A percentile compares a stretch with the other conserved stretches of the same genome.
Evolutionary conservation across 1,140 invertebrate species (phyloP).

Genomic region (Drosophila saltans): DNA sequence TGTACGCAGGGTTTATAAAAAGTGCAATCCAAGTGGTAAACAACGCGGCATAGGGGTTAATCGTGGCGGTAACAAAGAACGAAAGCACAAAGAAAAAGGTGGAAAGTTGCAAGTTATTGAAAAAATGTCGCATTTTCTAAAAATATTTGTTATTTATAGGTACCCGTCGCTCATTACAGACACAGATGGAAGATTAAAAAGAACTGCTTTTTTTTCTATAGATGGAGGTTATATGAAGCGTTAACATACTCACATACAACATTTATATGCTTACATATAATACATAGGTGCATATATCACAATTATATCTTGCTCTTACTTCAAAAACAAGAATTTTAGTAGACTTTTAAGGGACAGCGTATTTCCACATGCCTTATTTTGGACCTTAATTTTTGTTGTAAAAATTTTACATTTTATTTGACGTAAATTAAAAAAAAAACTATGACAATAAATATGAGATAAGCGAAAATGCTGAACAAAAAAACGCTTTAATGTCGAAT

Average conservation of each 20-base stretch:
- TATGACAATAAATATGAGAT: slow-evolving; percentile 31
- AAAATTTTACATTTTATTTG: slow-evolving; percentile 42
- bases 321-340: background rate
- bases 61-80: slow-evolving; percentile 56
- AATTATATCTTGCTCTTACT: background rate
- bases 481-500: background rate
- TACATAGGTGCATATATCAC: background rate
- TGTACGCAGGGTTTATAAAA: slow-evolving; percentile 84
- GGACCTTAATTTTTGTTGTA: slow-evolving; percentile 18
- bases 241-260: too few relatives aligned
- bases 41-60: slow-evolving; percentile 18
- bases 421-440: slow-evolving; percentile 18
- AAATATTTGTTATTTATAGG: slow-evolving; percentile 23
- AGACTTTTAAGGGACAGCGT: slow-evolving; percentile 4
- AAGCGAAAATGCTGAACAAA: background rate
- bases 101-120: background rate
- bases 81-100: slow-evolving; percentile 82
- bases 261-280: background rate
- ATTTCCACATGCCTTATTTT: background rate
- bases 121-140: background rate
- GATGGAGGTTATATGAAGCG: background rate
- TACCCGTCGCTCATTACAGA: slow-evolving; percentile 32
- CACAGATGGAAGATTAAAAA: slow-evolving; percentile 31
- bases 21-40: slow-evolving; percentile 85
- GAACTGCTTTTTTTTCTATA: background rate